Evolutionary conservation across 2,888 invertebrate genomes (phyloP).

Genomic region (Agriopis leucophaearia): DNA sequence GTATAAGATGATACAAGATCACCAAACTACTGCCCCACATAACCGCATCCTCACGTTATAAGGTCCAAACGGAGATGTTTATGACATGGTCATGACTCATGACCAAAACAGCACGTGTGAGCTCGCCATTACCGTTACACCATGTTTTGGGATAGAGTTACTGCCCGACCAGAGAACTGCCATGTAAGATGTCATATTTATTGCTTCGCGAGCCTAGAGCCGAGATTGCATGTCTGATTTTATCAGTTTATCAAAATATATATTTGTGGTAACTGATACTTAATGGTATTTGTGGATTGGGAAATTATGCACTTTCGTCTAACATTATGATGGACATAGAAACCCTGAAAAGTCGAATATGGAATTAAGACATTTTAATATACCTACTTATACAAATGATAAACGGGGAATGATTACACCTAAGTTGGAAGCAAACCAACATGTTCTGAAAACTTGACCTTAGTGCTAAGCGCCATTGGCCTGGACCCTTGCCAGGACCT

Average conservation of each 20-base stretch:
- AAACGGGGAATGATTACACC: neutral
- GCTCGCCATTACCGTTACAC: slow-evolving; percentile 71
- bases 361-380: neutral
- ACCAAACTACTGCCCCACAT: slow-evolving; percentile 21
- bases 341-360: neutral
- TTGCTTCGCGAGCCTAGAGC: slow-evolving; percentile 12
- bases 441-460: slow-evolving; percentile 17
- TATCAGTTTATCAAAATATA: slow-evolving; percentile 3
- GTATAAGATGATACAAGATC: slow-evolving; percentile 3
- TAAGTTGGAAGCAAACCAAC: slow-evolving; percentile 4
- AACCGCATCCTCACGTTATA: slow-evolving; percentile 29
- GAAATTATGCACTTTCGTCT: neutral
- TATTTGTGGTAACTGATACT: neutral
- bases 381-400: neutral
- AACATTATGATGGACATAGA: neutral
- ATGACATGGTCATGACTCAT: slow-evolving; percentile 63
- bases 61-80: slow-evolving; percentile 44
- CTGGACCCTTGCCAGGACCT: slow-evolving; percentile 15
- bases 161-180: slow-evolving; percentile 11
- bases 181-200: slow-evolving; percentile 23
- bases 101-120: slow-evolving; percentile 68
- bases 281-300: neutral
- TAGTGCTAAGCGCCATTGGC: neutral
- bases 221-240: slow-evolving; percentile 11
- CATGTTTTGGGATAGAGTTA: slow-evolving; percentile 46